Base-by-base conservation (phyloP, 2,888 invertebrate species). In the Rhyacophila evoluta region DNA sequence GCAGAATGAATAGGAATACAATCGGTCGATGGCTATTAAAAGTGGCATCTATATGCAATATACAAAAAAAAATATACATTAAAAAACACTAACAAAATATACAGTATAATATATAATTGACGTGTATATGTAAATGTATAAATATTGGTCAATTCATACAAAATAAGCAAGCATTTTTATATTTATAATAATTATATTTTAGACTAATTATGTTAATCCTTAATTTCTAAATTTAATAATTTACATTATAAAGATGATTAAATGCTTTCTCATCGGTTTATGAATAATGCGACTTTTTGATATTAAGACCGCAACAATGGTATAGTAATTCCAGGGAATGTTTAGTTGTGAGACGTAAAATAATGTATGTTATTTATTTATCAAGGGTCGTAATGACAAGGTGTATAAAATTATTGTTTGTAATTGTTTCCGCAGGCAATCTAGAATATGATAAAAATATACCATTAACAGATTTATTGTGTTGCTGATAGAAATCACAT, bases 91-190 rank as follows among this genome's bases (percentile, higher is more conserved):
- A 10, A 19, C 10, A 19, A 55, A 5, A 55, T 55, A 3, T 55
- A 55, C 19, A 55, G 8, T 19, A 19, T 8, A 1, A 19, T 55
- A 19, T 8, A 0, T 55, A 55, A 55, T 55, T 55, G 55, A 25
- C 55, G 10, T 55, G 15, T 25, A 2, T 41, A 41, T 0, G 15
- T n/a, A 41, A 19, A 15, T 39, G 12, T 39, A 39, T 39, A 39
- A 41, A 41, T 41, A 19, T 55, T 55, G 55, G 55, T 55, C 41
- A 41, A 41, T 41, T 41, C 25, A 19, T 55, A 55, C 55, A 55
- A 55, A 55, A 55, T 55, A 19, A 55, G 55, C 55, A 55, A 55
- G 55, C 55, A 55, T 25, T 25, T 55, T 55, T 55, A 55, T 55
- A 55, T 55, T 74, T 2, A 67, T 67, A 38, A 25, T 55, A 55